Percentiles rank a stretch among this genome's conserved stretches.
phyloP scores from a whole-genome alignment of 2,888 invertebrate species.

The Tipula confusa region DNA sequence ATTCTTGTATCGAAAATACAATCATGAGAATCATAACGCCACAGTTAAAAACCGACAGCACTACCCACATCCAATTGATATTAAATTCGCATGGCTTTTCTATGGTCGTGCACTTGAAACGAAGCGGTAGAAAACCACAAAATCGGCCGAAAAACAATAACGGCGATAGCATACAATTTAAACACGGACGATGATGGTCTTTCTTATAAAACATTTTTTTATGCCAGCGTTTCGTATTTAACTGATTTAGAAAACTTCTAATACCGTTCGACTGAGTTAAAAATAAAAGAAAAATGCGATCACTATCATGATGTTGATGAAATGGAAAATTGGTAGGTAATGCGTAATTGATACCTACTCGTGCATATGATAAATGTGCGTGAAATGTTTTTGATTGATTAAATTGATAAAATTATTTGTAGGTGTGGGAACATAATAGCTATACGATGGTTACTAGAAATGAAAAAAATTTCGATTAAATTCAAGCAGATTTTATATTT shows the following conservation, averaged over 20 bases:
- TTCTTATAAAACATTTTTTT: background rate
- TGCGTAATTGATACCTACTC: background rate
- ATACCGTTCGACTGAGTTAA: background rate
- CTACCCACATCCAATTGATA: background rate
- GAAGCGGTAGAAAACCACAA: background rate
- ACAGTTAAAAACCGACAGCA: background rate
- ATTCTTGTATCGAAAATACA: background rate
- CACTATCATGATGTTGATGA: background rate
- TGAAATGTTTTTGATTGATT: background rate
- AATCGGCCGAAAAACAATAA: background rate
- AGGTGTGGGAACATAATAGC: background rate
- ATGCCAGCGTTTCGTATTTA: no score
- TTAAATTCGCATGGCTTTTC: background rate
- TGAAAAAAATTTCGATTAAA: background rate
- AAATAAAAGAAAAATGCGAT: background rate
- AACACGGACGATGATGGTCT: background rate
- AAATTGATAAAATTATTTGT: background rate
- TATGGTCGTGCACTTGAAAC: background rate
- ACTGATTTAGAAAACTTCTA: no score
- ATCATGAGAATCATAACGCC: background rate
- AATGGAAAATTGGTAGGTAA: background rate
- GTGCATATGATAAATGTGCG: background rate
- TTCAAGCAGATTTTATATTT: background rate
- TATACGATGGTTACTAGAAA: no score
- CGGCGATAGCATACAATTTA: conserved; percentile 8